phyloP scores from a whole-genome alignment of 1,140 invertebrate species.

The Brachionus angularis region DNA sequence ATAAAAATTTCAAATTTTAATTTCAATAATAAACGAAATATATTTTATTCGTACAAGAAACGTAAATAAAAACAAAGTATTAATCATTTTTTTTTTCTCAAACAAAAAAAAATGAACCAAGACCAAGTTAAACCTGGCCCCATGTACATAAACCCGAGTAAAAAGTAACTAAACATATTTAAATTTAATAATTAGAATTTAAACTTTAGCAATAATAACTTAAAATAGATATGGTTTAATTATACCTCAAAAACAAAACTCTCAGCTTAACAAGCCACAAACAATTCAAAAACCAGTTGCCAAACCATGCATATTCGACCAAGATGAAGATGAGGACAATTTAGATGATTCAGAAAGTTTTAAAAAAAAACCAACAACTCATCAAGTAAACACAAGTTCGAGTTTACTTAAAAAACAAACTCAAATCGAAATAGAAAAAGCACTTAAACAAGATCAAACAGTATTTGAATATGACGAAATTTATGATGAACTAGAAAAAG shows the following conservation, averaged over 20 bases:
- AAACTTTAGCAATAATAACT: background rate
- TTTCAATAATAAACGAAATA: no score
- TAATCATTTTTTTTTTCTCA: no score
- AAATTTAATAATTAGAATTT: background rate
- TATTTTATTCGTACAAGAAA: no score
- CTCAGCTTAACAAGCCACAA: no score
- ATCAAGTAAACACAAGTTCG: conserved; percentile 27
- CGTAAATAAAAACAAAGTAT: no score
- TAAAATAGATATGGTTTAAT: conserved; percentile 6
- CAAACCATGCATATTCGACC: conserved; percentile 21
- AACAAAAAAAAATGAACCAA: background rate
- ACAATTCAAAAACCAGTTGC: background rate
- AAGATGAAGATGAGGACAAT: conserved; percentile 26
- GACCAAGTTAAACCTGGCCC: background rate
- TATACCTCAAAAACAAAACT: conserved; percentile 15
- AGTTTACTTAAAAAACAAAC: conserved; percentile 30
- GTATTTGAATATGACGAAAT: conserved; percentile 45
- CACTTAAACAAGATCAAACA: conserved; percentile 42
- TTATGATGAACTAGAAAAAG: conserved; percentile 39
- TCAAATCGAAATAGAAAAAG: conserved; percentile 44
- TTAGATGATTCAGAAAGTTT: background rate
- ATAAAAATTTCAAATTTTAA: no score
- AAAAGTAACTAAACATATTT: conserved; percentile 1
- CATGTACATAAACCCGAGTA: conserved; percentile 30
- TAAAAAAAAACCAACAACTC: background rate